A percentile compares a stretch with the other conserved stretches of the same genome.
These are phyloP conservation scores for Gymnoscopelus braueri DNA, from an alignment of 2,797 vertebrate genomes.

Conservation along the genomic window DNA sequence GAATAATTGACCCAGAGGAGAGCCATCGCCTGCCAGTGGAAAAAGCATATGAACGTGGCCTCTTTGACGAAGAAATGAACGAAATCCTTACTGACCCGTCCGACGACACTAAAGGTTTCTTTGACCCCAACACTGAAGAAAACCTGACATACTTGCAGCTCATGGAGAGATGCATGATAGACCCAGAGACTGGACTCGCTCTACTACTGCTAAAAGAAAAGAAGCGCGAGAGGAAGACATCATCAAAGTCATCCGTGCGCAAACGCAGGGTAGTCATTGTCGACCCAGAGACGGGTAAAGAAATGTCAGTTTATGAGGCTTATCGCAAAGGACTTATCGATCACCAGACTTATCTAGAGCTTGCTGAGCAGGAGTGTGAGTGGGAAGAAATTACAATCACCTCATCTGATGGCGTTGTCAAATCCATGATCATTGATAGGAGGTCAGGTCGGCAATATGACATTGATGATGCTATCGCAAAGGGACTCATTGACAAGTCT, in stretches of 20 bases:
- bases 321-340: constrained; percentile 98
- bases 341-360: constrained; percentile 96
- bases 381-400: constrained; percentile 99
- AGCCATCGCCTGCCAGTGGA: constrained; percentile 95
- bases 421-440: constrained; percentile 96
- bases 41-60: constrained; percentile 92
- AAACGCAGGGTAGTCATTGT: constrained; percentile 98
- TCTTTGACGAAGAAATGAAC: constrained; percentile 98
- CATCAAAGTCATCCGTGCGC: constrained; percentile 97
- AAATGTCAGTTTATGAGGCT: constrained; percentile 98
- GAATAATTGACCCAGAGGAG: constrained; percentile 95
- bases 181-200: constrained; percentile 90
- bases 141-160: constrained; percentile 97
- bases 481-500: constrained; percentile 92
- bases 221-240: constrained; percentile 95
- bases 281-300: constrained; percentile 95
- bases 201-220: constrained; percentile 94
- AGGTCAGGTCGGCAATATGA: constrained; percentile 95
- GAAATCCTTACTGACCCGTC: constrained; percentile 92
- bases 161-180: constrained; percentile 91
- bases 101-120: constrained; percentile 98
- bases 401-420: constrained; percentile 94
- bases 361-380: constrained; percentile 97
- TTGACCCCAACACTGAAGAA: constrained; percentile 98
- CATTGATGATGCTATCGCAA: constrained; percentile 93